phyloP scores from a whole-genome alignment of 2,113 vertebrate species.

The Microcebus griseorufus region DNA sequence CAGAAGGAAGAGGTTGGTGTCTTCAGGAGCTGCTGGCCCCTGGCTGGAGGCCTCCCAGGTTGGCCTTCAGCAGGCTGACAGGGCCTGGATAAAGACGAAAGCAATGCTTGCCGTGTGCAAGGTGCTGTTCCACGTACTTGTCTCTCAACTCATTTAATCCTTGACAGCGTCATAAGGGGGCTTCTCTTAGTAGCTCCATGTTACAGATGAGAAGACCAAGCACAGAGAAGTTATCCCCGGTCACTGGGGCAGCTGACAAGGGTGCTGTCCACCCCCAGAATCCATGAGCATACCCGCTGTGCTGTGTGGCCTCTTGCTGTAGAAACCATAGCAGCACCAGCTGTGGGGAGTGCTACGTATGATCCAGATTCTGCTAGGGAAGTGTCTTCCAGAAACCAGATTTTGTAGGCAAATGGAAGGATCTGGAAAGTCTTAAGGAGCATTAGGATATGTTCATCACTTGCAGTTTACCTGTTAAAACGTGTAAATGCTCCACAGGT shows the following conservation, averaged over 20 bases:
- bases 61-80: not conserved
- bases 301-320: not conserved
- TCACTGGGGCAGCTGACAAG: not conserved
- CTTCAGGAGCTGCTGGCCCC: not conserved
- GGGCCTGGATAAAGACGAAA: not conserved
- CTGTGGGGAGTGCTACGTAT: not conserved
- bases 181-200: not conserved
- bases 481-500: not conserved
- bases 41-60: not conserved
- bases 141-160: not conserved
- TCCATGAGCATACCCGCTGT: not conserved
- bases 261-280: not conserved
- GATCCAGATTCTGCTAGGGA: not conserved
- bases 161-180: not conserved
- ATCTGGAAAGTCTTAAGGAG: not conserved
- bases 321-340: not conserved
- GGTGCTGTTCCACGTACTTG: not conserved
- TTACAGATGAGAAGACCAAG: not conserved
- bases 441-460: not conserved
- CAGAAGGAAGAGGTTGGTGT: not conserved
- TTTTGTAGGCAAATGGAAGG: not conserved
- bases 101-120: not conserved
- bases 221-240: not conserved
- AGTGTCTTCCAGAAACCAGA: not conserved
- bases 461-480: not conserved